Percentiles rank a stretch among this genome's conserved stretches.
These are phyloP conservation scores for Euwallacea similis DNA, from an alignment of 1,140 invertebrate genomes.

Conservation along the genomic window DNA sequence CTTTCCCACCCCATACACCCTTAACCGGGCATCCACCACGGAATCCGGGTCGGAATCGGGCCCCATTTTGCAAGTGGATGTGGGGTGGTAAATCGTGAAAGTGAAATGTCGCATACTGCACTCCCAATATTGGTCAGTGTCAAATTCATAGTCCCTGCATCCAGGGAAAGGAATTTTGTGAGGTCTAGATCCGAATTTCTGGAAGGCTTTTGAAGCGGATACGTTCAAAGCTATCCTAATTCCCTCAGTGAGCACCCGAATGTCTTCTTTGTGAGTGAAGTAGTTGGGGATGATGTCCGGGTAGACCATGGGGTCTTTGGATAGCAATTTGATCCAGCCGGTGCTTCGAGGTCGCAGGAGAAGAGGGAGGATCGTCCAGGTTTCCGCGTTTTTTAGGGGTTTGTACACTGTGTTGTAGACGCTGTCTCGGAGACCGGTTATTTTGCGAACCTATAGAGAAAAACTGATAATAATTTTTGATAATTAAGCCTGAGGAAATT, in stretches of 20 bases:
- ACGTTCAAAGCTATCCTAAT: slow-evolving; percentile 80
- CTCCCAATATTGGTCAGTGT: slow-evolving; percentile 85
- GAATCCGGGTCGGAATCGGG: slow-evolving; percentile 71
- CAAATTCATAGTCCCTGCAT: slow-evolving; percentile 69
- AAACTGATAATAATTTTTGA: neutral
- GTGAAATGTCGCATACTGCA: slow-evolving; percentile 80
- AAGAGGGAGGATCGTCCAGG: slow-evolving; percentile 81
- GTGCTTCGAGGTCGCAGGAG: slow-evolving; percentile 79
- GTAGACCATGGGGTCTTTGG: slow-evolving; percentile 75
- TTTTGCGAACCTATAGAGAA: slow-evolving; percentile 56
- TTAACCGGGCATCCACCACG: slow-evolving; percentile 73
- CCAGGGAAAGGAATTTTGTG: slow-evolving; percentile 79
- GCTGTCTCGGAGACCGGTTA: slow-evolving; percentile 73
- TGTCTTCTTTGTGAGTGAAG: slow-evolving; percentile 78
- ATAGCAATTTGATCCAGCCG: slow-evolving; percentile 78
- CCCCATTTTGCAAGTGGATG: slow-evolving; percentile 87
- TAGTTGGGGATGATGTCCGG: slow-evolving; percentile 93
- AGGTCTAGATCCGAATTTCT: slow-evolving; percentile 75
- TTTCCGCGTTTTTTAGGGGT: slow-evolving; percentile 73
- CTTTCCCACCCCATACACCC: slow-evolving; percentile 59
- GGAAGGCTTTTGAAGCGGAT: slow-evolving; percentile 77
- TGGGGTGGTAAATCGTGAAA: slow-evolving; percentile 84
- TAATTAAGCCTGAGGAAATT: neutral
- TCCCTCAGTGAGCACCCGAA: slow-evolving; percentile 75
- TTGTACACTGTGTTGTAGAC: slow-evolving; percentile 86